Base-by-base conservation (phyloP, 2,797 vertebrate genomes). In the Eptatretus atami region DNA sequence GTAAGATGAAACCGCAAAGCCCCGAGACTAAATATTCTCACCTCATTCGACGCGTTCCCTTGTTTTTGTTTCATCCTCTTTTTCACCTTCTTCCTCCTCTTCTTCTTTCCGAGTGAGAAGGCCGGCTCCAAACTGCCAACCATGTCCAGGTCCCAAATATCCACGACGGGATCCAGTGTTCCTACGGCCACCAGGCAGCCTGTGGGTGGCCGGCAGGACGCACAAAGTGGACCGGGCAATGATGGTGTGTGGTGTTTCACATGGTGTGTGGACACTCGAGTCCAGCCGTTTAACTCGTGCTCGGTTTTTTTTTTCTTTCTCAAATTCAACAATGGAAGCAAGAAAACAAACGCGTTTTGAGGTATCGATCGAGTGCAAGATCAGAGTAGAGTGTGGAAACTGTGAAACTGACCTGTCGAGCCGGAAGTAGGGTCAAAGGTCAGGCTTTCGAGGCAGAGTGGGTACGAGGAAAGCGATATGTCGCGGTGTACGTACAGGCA, bases 141-240 rank as follows among this genome's bases (percentile, higher is more conserved):
- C 68, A 94, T 75, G 68, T 98, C 92, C 65, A 98, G 77, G 73
- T 98, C 87, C 92, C 92, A 98, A 53, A 96, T 72, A 11, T 98
- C 88, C 52, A 98, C 90, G 69, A 86, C 78, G 0, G 88, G 81
- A n/a, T 80, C 94, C 88, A 98, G 95, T 73, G 78, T 96, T 67
- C 88, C 88, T 67, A 98, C 81, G 2, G 90, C 90, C 52, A 81
- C 80, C 1, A 83, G 88, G 74, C 86, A 96, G 44, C 77, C 92
- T 81, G 57, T 13, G 78, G 52, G 15, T 12, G 57, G 57, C 6
- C 31, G 31, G 31, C 31, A 44, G 31, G 31, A 44, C 6, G 31
- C 31, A 8, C 31, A 44, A 44, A 44, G 31, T 44, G 31, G 31
- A 44, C 31, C 31, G 31, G 31, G 3, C 31, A 44, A 44, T 44